Percentiles rank a stretch among this genome's conserved stretches.
phyloP scores from a whole-genome alignment of 2,113 vertebrate genomes.

The Elgaria multicarinata region DNA sequence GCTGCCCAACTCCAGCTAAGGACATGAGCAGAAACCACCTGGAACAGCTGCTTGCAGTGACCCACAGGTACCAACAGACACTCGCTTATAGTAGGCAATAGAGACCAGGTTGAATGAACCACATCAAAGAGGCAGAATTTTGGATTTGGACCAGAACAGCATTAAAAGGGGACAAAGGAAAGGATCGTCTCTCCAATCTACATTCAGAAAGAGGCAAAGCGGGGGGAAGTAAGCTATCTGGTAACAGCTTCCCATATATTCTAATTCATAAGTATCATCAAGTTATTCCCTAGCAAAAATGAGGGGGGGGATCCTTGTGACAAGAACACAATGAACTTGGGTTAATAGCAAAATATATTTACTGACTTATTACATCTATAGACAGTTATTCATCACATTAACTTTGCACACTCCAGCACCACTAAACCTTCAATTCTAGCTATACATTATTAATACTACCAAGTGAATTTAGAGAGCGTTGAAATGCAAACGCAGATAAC shows the following conservation, averaged over 20 bases:
- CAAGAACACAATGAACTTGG: conserved; percentile 4
- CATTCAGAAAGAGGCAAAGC: background rate
- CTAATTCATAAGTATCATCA: background rate
- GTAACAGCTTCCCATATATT: background rate
- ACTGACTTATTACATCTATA: conserved; percentile 12
- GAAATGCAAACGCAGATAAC: conserved; percentile 6
- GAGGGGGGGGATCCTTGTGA: background rate
- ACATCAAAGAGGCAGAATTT: background rate
- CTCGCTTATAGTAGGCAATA: background rate
- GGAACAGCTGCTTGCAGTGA: background rate
- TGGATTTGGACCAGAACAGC: background rate
- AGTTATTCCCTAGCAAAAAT: background rate
- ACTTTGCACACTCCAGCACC: background rate
- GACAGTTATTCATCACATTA: conserved; percentile 34
- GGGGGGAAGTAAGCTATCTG: too few species aligned
- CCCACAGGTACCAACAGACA: background rate
- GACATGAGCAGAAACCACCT: background rate
- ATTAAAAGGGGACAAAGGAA: background rate
- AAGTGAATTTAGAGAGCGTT: conserved; percentile 14
- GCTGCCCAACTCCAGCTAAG: background rate
- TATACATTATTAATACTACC: background rate
- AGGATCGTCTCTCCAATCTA: background rate
- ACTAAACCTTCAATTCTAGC: conserved; percentile 7
- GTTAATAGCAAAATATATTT: conserved; percentile 17
- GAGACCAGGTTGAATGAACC: too few species aligned